These are phyloP conservation scores for Ia io DNA, from an alignment of 2,113 vertebrate genomes.

Conservation along the genomic window DNA sequence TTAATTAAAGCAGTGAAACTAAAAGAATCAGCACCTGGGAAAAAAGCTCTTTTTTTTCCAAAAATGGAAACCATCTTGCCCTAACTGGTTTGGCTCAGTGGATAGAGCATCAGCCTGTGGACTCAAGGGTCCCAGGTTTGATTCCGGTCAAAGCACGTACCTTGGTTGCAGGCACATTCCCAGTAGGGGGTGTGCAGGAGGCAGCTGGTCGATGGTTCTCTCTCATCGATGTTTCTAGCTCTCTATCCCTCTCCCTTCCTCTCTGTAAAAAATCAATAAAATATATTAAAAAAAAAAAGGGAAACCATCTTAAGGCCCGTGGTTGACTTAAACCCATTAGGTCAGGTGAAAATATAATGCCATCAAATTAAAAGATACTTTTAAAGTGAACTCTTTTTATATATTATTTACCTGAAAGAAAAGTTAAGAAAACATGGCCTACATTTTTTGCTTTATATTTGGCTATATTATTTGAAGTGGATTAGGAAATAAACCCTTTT, in stretches of 20 bases:
- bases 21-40: not conserved
- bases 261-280: too few species aligned
- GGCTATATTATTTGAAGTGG: slow-evolving; percentile 32
- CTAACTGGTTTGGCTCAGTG: too few species aligned
- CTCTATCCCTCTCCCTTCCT: too few species aligned
- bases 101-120: too few species aligned
- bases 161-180: too few species aligned
- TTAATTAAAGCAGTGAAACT: not conserved
- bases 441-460: slow-evolving; percentile 9
- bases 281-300: too few species aligned
- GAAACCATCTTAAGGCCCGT: not conserved
- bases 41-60: slow-evolving; percentile 14
- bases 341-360: not conserved
- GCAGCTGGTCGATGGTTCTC: too few species aligned
- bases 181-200: too few species aligned
- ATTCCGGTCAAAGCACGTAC: too few species aligned
- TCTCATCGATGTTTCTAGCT: too few species aligned
- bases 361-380: not conserved
- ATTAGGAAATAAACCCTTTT: not conserved
- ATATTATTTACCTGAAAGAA: not conserved
- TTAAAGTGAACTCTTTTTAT: not conserved
- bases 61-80: not conserved
- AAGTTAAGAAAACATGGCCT: not conserved
- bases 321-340: not conserved
- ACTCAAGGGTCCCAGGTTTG: too few species aligned